A percentile compares a stretch with the other conserved stretches of the same genome.
These are phyloP conservation scores for Dasysyrphus albostriatus DNA, from an alignment of 2,888 invertebrate genomes.

Conservation along the genomic window DNA sequence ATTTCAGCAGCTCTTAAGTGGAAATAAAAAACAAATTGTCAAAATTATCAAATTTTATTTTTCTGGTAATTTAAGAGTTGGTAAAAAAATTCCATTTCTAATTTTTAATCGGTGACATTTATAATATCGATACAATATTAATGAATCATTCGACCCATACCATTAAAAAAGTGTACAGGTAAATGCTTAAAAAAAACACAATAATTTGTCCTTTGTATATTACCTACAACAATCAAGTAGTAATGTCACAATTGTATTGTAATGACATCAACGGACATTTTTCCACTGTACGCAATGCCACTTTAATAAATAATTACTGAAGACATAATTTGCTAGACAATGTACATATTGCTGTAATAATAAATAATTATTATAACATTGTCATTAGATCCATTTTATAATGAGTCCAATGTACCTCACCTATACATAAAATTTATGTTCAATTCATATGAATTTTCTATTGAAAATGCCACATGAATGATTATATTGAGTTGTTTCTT, in stretches of 20 bases:
- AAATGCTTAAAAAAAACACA: not conserved
- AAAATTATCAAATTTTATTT: no score
- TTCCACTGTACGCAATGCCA: constrained; percentile 46
- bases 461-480: constrained; percentile 43
- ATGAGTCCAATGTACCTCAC: not conserved
- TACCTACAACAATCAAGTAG: constrained; percentile 2
- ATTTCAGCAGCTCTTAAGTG: no score
- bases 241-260: constrained; percentile 23
- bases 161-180: no score
- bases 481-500: constrained; percentile 15
- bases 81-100: no score
- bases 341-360: not conserved
- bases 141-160: not conserved
- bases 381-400: constrained; percentile 17
- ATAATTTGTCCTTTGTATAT: constrained; percentile 8
- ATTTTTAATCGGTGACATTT: not conserved
- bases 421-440: not conserved
- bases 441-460: constrained; percentile 20
- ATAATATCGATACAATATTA: not conserved
- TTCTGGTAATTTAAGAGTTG: no score
- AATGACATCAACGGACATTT: constrained; percentile 53
- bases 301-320: constrained; percentile 18
- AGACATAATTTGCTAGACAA: constrained; percentile 21
- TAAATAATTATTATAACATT: constrained; percentile 31
- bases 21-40: no score